These are phyloP conservation scores for Myotis myotis DNA, from an alignment of 2,797 vertebrate genomes.

Conservation along the genomic window DNA sequence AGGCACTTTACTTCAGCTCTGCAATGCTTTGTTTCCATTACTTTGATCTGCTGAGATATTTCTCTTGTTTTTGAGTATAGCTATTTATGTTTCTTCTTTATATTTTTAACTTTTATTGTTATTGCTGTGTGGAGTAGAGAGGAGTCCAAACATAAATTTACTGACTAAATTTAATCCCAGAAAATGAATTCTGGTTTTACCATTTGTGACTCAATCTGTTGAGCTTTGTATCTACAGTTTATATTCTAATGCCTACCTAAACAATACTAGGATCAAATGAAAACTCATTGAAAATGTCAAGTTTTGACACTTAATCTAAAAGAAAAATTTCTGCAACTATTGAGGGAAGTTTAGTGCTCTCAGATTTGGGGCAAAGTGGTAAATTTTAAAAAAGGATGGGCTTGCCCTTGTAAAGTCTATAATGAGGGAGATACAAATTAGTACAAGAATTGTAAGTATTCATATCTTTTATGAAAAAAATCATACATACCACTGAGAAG, in stretches of 20 bases:
- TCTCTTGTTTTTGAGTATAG: conserved; percentile 8
- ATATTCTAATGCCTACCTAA: not conserved
- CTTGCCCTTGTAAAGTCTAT: not conserved
- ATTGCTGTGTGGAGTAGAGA: not conserved
- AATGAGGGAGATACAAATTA: not conserved
- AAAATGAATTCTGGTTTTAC: not conserved
- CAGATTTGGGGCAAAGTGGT: not conserved
- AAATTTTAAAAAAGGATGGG: not conserved
- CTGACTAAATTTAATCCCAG: not conserved
- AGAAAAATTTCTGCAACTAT: not conserved
- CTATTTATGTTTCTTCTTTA: not conserved
- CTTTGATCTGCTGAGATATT: not conserved
- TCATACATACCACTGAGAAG: not conserved
- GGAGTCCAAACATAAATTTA: not conserved
- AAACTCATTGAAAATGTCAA: conserved; percentile 26
- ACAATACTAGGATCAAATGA: conserved; percentile 13
- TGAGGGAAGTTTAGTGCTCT: not conserved
- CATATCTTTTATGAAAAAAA: not conserved
- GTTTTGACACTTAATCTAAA: not conserved
- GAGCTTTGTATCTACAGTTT: not conserved
- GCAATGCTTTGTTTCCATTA: not conserved
- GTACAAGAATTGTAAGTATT: not conserved
- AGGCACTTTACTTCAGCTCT: not conserved
- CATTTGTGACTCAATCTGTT: not conserved
- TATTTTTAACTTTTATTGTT: not conserved